These are phyloP conservation scores for Meriones unguiculatus DNA, from an alignment of 2,113 vertebrate species.

Conservation along the genomic window DNA sequence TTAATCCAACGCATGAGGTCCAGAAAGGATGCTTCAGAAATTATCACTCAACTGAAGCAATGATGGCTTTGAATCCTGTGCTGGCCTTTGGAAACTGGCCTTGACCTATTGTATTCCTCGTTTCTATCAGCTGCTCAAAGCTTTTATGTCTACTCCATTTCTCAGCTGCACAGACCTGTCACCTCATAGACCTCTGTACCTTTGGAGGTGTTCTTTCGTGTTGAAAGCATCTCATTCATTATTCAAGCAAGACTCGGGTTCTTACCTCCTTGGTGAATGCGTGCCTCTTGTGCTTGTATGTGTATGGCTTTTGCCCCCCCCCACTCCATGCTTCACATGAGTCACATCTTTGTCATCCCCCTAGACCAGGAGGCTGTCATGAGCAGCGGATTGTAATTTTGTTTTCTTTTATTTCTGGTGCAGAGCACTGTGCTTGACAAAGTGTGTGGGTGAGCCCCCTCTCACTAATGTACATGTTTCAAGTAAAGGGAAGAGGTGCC, in stretches of 20 bases:
- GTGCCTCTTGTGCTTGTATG: neutral
- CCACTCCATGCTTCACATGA: neutral
- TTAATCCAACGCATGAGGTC: neutral
- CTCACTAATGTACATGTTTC: neutral
- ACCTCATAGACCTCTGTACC: neutral
- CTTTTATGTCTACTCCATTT: too few species aligned
- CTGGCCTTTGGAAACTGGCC: neutral
- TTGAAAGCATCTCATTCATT: neutral
- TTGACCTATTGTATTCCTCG: neutral
- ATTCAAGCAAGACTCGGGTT: neutral
- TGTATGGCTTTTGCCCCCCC: neutral
- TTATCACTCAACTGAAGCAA: neutral
- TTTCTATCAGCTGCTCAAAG: neutral
- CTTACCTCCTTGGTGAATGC: neutral
- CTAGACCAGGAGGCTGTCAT: neutral
- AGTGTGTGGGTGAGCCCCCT: neutral
- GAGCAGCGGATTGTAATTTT: neutral
- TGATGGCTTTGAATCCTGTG: neutral
- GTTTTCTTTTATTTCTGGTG: neutral
- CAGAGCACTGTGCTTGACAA: neutral
- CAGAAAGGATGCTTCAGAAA: neutral
- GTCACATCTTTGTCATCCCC: neutral
- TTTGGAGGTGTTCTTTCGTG: neutral
- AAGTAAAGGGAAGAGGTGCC: constrained; percentile 19
- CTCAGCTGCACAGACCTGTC: neutral